Evolutionary conservation across 2,888 invertebrate species (phyloP).

Genomic region (Augiades crinisus): DNA sequence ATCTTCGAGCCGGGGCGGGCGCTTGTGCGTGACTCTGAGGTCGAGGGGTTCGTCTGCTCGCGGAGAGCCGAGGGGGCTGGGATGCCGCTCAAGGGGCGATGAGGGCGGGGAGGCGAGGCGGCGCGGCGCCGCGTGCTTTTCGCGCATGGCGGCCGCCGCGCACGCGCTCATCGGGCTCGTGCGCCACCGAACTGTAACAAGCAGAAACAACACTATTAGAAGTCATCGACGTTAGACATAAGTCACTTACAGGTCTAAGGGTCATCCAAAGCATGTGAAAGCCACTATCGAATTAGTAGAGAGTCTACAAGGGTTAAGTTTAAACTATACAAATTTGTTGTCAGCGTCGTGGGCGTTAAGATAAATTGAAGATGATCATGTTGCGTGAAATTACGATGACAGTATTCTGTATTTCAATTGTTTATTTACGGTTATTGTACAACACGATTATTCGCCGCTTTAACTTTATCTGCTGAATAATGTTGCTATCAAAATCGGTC

Average conservation of each 20-base stretch:
- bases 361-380: conserved; percentile 17
- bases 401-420: conserved; percentile 18
- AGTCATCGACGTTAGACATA: not conserved
- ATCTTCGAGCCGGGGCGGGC: conserved; percentile 86
- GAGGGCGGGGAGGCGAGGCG: conserved; percentile 86
- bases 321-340: conserved; percentile 9
- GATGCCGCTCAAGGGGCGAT: conserved; percentile 66
- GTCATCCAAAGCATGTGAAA: too few relatives aligned
- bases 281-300: not conserved
- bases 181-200: conserved; percentile 79
- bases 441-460: not conserved
- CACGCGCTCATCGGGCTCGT: conserved; percentile 87
- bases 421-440: conserved; percentile 8
- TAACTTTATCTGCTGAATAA: conserved; percentile 15
- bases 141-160: conserved; percentile 88
- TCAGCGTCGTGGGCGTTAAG: conserved; percentile 12
- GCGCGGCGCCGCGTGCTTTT: conserved; percentile 95
- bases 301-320: conserved; percentile 8
- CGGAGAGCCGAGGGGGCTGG: conserved; percentile 77
- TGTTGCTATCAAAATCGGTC: conserved; percentile 21
- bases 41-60: conserved; percentile 91
- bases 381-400: conserved; percentile 13
- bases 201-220: conserved; percentile 13
- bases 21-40: conserved; percentile 92
- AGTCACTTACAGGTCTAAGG: not conserved